Base-by-base conservation (phyloP, 1,140 invertebrate species). In the Phymastichus coffea region DNA sequence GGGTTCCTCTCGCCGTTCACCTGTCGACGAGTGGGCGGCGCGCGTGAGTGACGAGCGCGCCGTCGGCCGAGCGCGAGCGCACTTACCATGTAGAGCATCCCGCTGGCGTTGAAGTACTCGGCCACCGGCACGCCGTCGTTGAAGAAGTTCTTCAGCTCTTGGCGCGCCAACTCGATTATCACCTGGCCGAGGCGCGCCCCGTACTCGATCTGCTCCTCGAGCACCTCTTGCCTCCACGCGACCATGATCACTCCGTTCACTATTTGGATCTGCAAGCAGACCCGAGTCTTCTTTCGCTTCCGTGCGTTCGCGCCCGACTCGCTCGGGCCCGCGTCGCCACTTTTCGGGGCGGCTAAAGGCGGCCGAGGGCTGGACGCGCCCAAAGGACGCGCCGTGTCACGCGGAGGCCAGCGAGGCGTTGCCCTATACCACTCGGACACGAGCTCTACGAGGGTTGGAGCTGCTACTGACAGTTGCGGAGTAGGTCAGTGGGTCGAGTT, bases 131-230 rank as follows among this genome's bases (percentile, higher is more conserved):
- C 91, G 19, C 93, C 91, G 71, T 91, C 91, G 72, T 87, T 88
- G 70, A 90, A 92, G 83, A 94, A 95, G 82, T 94, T 93, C 68
- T 86, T 85, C 8, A 94, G 83, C 76, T 95, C 92, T 89, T 93
- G 92, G 73, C 86, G 83, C 23, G 92, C 92, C 58, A 94, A 78
- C 57, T 89, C 88, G 44, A 94, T 85, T 59, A 94, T 90, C 35
- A 94, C 90, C 74, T 93, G 91, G 28, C 92, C 91, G 49, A 94
- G 83, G 77, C 93, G 87, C 48, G 91, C 91, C 28, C 92, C 92
- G 72, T 93, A 93, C 77, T 94, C 90, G 62, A 95, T 93, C 83
- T 94, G 92, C 62, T 89, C 83, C 76, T 93, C 90, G 48, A 94
- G 80, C 10, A 93, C 86, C 65, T 89, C 86, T 70, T 93, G 88